Base-by-base conservation (phyloP, 1,140 invertebrate genomes). In the Mizuhopecten yessoensis region DNA sequence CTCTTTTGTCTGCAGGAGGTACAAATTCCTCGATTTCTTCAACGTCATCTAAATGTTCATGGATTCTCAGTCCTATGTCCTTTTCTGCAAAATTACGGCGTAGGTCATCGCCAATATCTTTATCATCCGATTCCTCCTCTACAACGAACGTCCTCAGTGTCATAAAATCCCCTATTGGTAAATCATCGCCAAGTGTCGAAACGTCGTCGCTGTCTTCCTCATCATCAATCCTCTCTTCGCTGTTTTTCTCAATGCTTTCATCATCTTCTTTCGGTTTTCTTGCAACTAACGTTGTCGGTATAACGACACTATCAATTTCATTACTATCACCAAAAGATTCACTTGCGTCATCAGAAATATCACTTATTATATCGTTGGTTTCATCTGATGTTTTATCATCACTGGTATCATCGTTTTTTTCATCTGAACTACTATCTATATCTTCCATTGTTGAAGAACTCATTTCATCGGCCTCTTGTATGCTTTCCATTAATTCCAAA, bases 11-110 rank as follows among this genome's bases (percentile, higher is more conserved):
- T 3, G 57, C 57, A 11, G 87, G 87, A 34, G 90, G 90, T 23
- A 90, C 88, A 39, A 75, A 87, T 39, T 88, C 87, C 10, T 88
- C 87, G n/a, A 88, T 88, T 45, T 90, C 90, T 42, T 88, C 90
- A 33, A 87, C 34, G 3, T 87, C 34, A 17, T 49, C 36, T 11
- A 36, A n/a, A n/a, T 87, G 87, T 34, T n/a, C 10, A 34, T 36
- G 34, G 36, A 87, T 39, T 33, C 34, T 87, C 33, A 39, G 34
- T 39, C 33, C 34, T n/a, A 10, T 36, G 7, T 39, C 34, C n/a
- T 15, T 87, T n/a, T 33, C 87, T 10, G 34, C 87, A 87, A 87
- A 87, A 29, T 23, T 39, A 10, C 34, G 2, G 13, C 36, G 20
- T 34, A 39, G 34, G 34, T 36, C 34, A 36, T 87, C 33, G 3